phyloP scores from a whole-genome alignment of 2,888 invertebrate species.

The Neocrepidodera transversa region DNA sequence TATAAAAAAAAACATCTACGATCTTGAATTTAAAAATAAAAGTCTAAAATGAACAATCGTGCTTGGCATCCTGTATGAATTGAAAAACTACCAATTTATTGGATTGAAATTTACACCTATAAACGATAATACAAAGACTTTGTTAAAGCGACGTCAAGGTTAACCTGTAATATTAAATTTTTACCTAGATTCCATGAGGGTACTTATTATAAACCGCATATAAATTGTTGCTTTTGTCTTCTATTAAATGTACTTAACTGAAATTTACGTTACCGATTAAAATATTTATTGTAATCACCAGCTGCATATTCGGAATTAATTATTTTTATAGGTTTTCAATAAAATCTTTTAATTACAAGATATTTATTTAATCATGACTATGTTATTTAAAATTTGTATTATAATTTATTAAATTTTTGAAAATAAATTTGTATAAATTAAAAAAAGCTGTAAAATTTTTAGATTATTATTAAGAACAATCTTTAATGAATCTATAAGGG shows the following conservation, averaged over 20 bases:
- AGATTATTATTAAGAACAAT: too few species aligned
- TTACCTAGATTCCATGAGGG: constrained; percentile 23
- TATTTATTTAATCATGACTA: too few species aligned
- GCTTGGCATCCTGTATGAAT: constrained; percentile 10
- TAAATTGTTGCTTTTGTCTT: constrained; percentile 24
- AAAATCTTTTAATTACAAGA: too few species aligned
- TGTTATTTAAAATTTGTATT: too few species aligned
- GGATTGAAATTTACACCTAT: constrained; percentile 23
- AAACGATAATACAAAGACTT: constrained; percentile 7
- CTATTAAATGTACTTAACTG: background rate
- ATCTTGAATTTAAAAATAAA: constrained; percentile 4
- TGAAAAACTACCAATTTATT: constrained; percentile 21
- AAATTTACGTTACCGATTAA: constrained; percentile 10
- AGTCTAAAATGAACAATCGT: constrained; percentile 18
- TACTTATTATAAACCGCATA: constrained; percentile 29
- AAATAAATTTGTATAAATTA: too few species aligned
- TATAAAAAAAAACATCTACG: too few species aligned
- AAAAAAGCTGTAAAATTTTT: too few species aligned
- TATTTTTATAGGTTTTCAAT: too few species aligned
- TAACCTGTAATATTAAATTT: constrained; percentile 26
- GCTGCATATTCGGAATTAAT: too few species aligned
- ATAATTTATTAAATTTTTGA: too few species aligned
- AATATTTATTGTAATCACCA: constrained; percentile 9
- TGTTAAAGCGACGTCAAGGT: constrained; percentile 21
- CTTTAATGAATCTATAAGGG: too few species aligned